Evolutionary conservation across 2,113 vertebrate species (phyloP).

Genomic region (Oncorhynchus gorbuscha): DNA sequence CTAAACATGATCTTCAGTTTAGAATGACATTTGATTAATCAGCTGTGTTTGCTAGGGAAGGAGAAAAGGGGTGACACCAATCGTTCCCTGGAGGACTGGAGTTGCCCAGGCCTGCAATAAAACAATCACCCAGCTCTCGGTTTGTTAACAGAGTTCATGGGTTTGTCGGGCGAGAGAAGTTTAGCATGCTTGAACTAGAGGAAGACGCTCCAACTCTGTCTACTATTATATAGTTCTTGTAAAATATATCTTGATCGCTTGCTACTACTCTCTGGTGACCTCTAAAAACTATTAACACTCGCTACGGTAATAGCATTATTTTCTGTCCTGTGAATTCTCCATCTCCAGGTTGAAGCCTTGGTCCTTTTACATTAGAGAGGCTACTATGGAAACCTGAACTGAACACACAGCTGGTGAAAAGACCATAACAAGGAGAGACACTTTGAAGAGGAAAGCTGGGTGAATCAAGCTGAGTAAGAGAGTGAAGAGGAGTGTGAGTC

Average conservation of each 20-base stretch:
- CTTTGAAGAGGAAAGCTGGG: neutral
- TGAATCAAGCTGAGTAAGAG: neutral
- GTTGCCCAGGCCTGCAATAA: no score
- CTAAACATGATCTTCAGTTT: no score
- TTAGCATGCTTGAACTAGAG: neutral
- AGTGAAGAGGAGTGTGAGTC: neutral
- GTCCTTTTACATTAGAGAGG: neutral
- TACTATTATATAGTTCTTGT: neutral
- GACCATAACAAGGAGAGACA: neutral
- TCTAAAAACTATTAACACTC: neutral
- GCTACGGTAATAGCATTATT: neutral
- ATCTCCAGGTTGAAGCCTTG: neutral
- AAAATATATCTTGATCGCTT: neutral
- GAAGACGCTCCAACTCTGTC: neutral
- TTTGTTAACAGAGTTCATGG: neutral
- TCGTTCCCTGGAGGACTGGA: no score
- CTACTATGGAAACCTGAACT: constrained; percentile 5
- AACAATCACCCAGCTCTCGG: no score
- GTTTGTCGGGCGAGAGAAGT: neutral
- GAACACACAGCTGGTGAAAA: neutral
- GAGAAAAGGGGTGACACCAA: no score
- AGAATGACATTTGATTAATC: no score
- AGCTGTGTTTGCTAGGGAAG: no score
- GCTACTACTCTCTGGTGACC: neutral
- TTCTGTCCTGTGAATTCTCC: neutral